These are phyloP conservation scores for Tineola bisselliella DNA, from an alignment of 2,888 invertebrate genomes.

Conservation along the genomic window DNA sequence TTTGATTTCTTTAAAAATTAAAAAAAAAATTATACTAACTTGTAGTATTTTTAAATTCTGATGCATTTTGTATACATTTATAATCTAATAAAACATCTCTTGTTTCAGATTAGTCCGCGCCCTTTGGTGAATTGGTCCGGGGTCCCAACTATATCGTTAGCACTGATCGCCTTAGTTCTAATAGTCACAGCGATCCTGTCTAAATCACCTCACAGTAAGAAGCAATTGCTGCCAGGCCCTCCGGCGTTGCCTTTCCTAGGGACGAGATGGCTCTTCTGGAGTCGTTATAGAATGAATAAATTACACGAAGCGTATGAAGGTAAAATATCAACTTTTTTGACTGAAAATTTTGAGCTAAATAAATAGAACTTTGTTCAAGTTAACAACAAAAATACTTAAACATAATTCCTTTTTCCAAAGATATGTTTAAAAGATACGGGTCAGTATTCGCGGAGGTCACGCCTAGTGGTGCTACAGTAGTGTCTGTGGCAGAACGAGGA, in stretches of 20 bases:
- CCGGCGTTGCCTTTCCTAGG: constrained; percentile 77
- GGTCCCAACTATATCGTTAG: constrained; percentile 47
- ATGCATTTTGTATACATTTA: no score
- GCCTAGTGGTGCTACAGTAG: constrained; percentile 75
- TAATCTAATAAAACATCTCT: constrained; percentile 16
- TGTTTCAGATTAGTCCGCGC: constrained; percentile 39
- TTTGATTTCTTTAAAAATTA: no score
- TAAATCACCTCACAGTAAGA: constrained; percentile 32
- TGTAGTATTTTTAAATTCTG: no score
- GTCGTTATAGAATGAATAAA: constrained; percentile 75
- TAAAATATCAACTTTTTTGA: no score
- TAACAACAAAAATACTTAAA: no score
- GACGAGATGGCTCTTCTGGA: constrained; percentile 82
- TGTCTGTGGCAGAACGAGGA: constrained; percentile 74
- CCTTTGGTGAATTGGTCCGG: constrained; percentile 54
- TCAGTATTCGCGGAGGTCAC: constrained; percentile 81
- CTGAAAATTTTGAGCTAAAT: no score
- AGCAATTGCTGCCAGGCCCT: constrained; percentile 75
- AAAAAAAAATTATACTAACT: no score
- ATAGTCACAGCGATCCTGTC: constrained; percentile 37
- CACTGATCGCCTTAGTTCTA: constrained; percentile 35
- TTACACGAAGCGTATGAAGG: constrained; percentile 83
- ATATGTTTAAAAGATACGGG: constrained; percentile 78
- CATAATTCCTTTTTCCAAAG: constrained; percentile 42
- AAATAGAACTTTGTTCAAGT: no score